Evolutionary conservation across 1,140 invertebrate genomes (phyloP).

Genomic region (Lethocerus indicus): DNA sequence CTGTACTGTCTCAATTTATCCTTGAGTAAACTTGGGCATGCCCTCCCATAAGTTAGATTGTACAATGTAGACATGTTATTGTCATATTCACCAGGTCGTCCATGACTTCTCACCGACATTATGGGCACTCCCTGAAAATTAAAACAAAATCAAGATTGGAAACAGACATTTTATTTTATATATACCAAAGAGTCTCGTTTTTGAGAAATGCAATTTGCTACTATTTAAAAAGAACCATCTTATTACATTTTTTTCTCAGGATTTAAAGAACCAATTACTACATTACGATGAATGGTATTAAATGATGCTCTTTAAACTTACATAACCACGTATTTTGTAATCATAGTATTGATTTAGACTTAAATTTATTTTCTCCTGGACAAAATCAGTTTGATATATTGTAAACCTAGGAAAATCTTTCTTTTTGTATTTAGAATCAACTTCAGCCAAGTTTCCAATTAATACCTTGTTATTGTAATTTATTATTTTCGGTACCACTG

Average conservation of each 20-base stretch:
- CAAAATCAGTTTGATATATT: background rate
- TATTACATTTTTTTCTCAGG: background rate
- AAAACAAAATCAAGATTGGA: background rate
- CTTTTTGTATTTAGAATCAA: background rate
- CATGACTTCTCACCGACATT: background rate
- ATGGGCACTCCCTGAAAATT: background rate
- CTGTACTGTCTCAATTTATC: background rate
- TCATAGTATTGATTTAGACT: background rate
- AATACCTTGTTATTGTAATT: background rate
- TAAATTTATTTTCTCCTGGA: background rate
- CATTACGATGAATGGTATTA: no score
- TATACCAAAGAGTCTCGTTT: background rate
- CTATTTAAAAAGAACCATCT: background rate
- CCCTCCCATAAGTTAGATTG: background rate
- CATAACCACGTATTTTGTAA: background rate
- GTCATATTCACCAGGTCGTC: background rate
- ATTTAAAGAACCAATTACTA: no score
- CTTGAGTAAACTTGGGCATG: background rate
- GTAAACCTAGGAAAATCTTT: background rate
- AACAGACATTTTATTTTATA: background rate
- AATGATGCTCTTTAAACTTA: no score
- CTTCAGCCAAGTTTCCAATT: conserved; percentile 1
- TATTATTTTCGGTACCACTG: background rate
- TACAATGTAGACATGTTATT: conserved; percentile 2
- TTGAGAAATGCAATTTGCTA: background rate